Base-by-base conservation (phyloP, 2,888 invertebrate species). In the Drosophila bunnanda region DNA sequence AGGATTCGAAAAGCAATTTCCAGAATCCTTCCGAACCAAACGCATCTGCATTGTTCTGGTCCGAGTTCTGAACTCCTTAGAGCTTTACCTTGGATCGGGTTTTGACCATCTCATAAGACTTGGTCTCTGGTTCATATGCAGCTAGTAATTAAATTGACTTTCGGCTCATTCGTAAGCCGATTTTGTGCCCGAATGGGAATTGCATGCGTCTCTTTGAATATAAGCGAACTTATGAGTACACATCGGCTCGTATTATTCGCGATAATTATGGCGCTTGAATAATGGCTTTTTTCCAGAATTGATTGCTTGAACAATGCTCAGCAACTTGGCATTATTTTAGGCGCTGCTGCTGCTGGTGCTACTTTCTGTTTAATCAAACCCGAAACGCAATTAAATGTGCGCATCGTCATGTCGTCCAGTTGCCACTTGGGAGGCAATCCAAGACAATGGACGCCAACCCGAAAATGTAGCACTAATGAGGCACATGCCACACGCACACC, bases 381-480 rank as follows among this genome's bases (percentile, higher is more conserved):
- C 69, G 43, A 68, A 72, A 72, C 57, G 72, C 75, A 66, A 72
- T 72, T 72, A 74, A 72, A 74, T 74, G 75, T 58, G 65, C 72
- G 74, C 71, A 64, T 57, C 71, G 71, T 65, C 56, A 73, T 74
- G 74, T 72, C 72, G 72, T 74, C 72, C 72, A 66, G 67, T 50
- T 69, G 67, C 67, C 67, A 69, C 58, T 68, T 68, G 67, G 67
- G 70, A 50, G 70, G 67, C 67, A 68, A 58, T 57, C 75, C 66
- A 65, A 65, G 75, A 72, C 72, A 72, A 72, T 72, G 72, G 71
- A 65, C 66, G 15, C 48, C 46, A 17, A 17, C 43, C 66, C 75
- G 36, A 58, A 72, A 72, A 66, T 72, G 72, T 72, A 66, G 75
- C 72, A 74, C 72, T 74, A 72, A 72, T 72, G 72, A 72, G 72